Percentiles rank a stretch among this genome's conserved stretches.
These are phyloP conservation scores for Cecropterus lyciades DNA, from an alignment of 1,140 invertebrate genomes.

Conservation along the genomic window DNA sequence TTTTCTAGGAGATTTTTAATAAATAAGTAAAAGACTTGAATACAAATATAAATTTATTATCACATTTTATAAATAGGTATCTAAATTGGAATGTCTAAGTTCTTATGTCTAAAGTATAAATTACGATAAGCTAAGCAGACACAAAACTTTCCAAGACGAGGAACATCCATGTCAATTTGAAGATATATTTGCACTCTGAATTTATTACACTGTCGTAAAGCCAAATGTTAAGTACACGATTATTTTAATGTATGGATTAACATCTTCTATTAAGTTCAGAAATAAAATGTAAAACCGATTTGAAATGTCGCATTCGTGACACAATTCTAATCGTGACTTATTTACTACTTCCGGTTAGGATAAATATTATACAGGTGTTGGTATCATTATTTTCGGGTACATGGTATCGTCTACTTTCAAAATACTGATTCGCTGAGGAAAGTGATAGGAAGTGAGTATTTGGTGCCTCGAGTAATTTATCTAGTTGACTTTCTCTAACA, in stretches of 20 bases:
- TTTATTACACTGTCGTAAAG: conserved; percentile 17
- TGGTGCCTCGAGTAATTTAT: conserved; percentile 39
- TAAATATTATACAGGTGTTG: conserved; percentile 28
- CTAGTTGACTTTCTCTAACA: conserved; percentile 74
- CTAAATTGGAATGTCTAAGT: conserved; percentile 69
- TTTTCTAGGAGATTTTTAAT: conserved; percentile 2
- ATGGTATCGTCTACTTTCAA: conserved; percentile 61
- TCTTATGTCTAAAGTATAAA: conserved; percentile 75
- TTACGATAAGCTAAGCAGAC: conserved; percentile 69
- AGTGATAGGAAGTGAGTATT: conserved; percentile 47
- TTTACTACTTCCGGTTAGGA: conserved; percentile 27
- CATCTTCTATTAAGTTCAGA: conserved; percentile 28
- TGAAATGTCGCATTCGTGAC: conserved; percentile 41
- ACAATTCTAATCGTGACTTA: conserved; percentile 29
- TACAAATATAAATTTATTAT: conserved; percentile 80
- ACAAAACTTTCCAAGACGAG: conserved; percentile 45
- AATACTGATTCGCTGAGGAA: conserved; percentile 75
- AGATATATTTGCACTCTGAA: conserved; percentile 49
- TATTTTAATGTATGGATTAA: conserved; percentile 5
- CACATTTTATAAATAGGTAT: conserved; percentile 81
- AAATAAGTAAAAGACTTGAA: conserved; percentile 43
- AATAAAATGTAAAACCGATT: conserved; percentile 28
- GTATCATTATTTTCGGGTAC: conserved; percentile 20
- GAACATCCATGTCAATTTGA: conserved; percentile 39
- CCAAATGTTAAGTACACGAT: conserved; percentile 21